phyloP scores from a whole-genome alignment of 2,888 invertebrate species.

The Branchellion lobata region DNA sequence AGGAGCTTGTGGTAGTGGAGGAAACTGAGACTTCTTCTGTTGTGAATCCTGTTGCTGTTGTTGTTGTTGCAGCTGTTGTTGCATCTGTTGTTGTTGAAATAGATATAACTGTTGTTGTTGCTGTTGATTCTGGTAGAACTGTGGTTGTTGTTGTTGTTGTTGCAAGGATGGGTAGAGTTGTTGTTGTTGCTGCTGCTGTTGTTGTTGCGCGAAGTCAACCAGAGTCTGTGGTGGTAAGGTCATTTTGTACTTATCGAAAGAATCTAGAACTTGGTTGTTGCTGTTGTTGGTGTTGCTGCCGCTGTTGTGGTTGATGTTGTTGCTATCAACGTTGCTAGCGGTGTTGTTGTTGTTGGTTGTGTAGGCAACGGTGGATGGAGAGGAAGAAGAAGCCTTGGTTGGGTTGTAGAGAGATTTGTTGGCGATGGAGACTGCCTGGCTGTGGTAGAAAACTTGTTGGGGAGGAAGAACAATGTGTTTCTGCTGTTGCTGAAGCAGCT shows the following conservation, averaged over 20 bases:
- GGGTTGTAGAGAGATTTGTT: slow-evolving; percentile 2
- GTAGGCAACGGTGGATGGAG: slow-evolving; percentile 4
- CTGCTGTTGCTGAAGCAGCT: slow-evolving; percentile 19
- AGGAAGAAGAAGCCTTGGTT: background rate
- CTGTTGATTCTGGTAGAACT: slow-evolving; percentile 6
- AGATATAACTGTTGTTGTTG: slow-evolving; percentile 28
- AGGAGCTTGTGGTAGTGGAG: background rate
- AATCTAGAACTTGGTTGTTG: slow-evolving; percentile 4
- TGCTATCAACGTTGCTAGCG: background rate
- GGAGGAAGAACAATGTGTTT: background rate
- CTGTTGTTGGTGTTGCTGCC: background rate
- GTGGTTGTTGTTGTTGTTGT: slow-evolving; percentile 18
- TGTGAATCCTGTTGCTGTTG: slow-evolving; percentile 18
- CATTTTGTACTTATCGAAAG: background rate
- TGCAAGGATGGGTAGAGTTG: background rate
- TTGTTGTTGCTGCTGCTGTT: background rate
- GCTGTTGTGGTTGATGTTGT: background rate
- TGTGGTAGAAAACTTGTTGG: slow-evolving; percentile 10
- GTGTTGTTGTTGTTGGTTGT: background rate
- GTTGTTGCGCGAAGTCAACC: background rate
- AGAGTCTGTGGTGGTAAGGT: background rate
- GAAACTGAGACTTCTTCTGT: background rate
- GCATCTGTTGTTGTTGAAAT: slow-evolving; percentile 24
- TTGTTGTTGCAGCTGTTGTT: slow-evolving; percentile 31
- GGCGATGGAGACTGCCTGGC: background rate